Evolutionary conservation across 2,113 vertebrate species (phyloP), one percentile per base, ranked within the genome.

Genomic region (Etia nguti): DNA sequence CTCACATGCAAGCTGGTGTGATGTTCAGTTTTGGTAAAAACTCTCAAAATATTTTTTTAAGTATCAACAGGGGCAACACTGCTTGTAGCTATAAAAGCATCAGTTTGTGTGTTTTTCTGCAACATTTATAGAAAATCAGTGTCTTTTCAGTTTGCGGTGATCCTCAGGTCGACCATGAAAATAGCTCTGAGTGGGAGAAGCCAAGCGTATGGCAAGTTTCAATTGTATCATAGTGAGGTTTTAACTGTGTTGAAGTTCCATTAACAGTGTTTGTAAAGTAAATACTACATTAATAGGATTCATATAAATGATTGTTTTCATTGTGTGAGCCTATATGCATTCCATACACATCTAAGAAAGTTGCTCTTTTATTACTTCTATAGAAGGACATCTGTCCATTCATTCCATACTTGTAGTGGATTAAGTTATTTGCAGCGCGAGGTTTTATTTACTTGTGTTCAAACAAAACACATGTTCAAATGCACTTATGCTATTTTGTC

Each of bases 121-220:
- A 83, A 70, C 57, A 82, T 85, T 93, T 86, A 85, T 59, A 89
- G 57, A 82, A 60, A 89, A 82, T 81, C 73, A n/a, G 73, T 52
- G 50, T 65, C 62, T 77, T 79, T 85, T 62, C 38, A 15, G 18
- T 79, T 18, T 80, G 57, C 65, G 13, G 52, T 87, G 82, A 80
- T 88, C 88, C 81, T 13, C 50, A 60, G 90, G 83, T 91, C 79
- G 80, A 48, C 68, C 48, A 83, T 83, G 24, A 86, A 75, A 86
- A 82, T 73, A 84, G 56, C 55, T 75, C 26, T 80, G 89, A 86
- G 87, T 85, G 79, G 90, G 68, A 81, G 75, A 88, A 87, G 50
- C 41, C 41, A 59, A 84, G 79, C 50, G 10, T 88, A 83, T 77
- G 73, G 73, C 77, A 62, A 48, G 41, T 82, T 89, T 85, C 41